Evolutionary conservation across 2,797 vertebrate species (phyloP).

Genomic region (Onychomys leucogaster): DNA sequence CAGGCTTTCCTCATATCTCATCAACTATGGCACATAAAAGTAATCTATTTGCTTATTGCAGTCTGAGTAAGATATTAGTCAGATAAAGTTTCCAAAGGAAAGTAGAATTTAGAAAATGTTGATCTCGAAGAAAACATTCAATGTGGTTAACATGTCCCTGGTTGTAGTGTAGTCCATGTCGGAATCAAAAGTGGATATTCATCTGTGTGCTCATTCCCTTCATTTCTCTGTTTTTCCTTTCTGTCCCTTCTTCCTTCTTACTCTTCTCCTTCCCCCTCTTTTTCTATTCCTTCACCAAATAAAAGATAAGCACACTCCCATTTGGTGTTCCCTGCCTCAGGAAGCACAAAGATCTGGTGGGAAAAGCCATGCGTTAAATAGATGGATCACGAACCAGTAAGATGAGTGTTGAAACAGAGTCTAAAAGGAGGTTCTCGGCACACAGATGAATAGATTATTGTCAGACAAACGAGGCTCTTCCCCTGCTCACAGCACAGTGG

Average conservation of each 20-base stretch:
- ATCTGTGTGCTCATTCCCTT: neutral
- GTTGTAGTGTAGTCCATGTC: neutral
- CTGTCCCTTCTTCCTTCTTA: neutral
- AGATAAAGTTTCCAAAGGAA: neutral
- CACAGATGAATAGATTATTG: neutral
- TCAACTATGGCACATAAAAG: neutral
- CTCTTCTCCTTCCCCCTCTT: fast-evolving
- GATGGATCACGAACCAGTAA: neutral
- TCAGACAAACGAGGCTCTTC: neutral
- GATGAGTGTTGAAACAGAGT: neutral
- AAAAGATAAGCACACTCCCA: neutral
- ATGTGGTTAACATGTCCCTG: neutral
- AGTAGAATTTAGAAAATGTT: neutral
- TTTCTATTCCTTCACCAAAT: neutral
- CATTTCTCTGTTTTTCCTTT: neutral
- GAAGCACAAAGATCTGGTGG: neutral
- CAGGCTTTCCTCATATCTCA: neutral
- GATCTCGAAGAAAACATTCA: neutral
- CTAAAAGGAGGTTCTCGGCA: neutral
- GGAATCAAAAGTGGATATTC: neutral
- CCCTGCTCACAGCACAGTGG: neutral
- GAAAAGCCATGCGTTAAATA: constrained; percentile 6
- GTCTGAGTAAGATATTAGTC: constrained; percentile 15
- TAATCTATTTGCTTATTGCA: constrained; percentile 13
- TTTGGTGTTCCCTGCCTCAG: neutral